phyloP scores from a whole-genome alignment of 2,113 vertebrate genomes.

The Phasianus colchicus region DNA sequence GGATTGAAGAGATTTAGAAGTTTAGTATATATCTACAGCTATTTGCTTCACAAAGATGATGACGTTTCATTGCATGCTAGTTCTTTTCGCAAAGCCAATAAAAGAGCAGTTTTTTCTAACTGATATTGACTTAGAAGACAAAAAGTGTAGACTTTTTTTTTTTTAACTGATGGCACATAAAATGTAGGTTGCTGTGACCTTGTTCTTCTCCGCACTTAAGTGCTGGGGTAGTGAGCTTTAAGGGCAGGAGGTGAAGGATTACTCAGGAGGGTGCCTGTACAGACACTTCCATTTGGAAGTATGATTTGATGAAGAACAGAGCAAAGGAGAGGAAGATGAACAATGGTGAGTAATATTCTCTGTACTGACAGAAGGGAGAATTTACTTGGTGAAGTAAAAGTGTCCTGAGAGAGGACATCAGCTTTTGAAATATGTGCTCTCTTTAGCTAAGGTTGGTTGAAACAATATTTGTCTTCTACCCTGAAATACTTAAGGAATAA shows the following conservation, averaged over 20 bases:
- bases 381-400: not conserved
- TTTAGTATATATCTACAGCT: conserved; percentile 56
- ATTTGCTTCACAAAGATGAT: conserved; percentile 56
- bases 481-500: not conserved
- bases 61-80: conserved; percentile 44
- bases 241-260: conserved; percentile 20
- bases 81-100: conserved; percentile 57
- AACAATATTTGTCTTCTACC: not conserved
- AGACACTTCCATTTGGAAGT: not conserved
- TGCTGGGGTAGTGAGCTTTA: not conserved
- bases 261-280: not conserved
- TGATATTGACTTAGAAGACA: conserved; percentile 17
- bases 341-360: conserved; percentile 52
- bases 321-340: conserved; percentile 19
- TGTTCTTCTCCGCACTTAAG: not conserved
- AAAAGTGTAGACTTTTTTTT: not conserved
- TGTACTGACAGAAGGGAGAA: not conserved
- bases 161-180: not conserved
- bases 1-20: conserved; percentile 59
- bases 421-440: not conserved
- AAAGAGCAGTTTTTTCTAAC: not conserved
- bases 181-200: not conserved
- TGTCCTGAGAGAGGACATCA: not conserved
- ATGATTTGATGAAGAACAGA: conserved; percentile 15
- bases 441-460: not conserved